Percentiles rank a stretch among this genome's conserved stretches.
Conservation (phyloP, 2,113 vertebrate genomes). For the Phalacrocorax aristotelis region DNA sequence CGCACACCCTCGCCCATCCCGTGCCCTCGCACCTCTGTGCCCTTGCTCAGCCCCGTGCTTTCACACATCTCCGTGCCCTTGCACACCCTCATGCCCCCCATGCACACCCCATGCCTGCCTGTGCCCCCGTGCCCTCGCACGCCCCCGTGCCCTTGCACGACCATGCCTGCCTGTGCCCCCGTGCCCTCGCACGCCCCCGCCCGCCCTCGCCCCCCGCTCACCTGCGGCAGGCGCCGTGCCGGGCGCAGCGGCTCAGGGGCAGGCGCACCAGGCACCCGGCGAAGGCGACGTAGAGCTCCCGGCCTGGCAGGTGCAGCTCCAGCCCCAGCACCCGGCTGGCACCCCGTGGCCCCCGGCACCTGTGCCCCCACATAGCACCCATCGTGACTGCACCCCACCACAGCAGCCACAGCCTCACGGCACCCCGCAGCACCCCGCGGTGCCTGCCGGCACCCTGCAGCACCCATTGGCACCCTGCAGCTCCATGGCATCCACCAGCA, state of each 20-base stretch:
- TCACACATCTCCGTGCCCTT: no score
- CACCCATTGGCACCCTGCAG: no score
- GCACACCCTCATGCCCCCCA: no score
- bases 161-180: no score
- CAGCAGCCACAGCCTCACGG: neutral
- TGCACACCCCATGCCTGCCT: neutral
- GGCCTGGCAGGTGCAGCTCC: constrained; percentile 13
- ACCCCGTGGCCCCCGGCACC: neutral
- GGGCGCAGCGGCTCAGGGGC: neutral
- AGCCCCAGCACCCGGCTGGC: constrained; percentile 31
- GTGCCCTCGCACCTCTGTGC: no score
- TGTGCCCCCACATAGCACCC: neutral
- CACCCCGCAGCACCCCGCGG: neutral
- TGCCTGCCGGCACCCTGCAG: neutral
- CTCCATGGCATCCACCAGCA: neutral
- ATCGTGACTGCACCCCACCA: accelerated
- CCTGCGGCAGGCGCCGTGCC: constrained; percentile 38
- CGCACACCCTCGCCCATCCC: accelerated
- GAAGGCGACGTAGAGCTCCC: neutral
- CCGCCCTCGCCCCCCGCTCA: neutral
- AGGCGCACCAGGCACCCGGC: constrained; percentile 5
- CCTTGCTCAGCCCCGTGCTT: neutral
- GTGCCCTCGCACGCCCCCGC: neutral
- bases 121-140: no score
- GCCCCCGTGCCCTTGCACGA: neutral